Conservation (phyloP, 2,113 vertebrate species). For the Burhinus bistriatus region DNA sequence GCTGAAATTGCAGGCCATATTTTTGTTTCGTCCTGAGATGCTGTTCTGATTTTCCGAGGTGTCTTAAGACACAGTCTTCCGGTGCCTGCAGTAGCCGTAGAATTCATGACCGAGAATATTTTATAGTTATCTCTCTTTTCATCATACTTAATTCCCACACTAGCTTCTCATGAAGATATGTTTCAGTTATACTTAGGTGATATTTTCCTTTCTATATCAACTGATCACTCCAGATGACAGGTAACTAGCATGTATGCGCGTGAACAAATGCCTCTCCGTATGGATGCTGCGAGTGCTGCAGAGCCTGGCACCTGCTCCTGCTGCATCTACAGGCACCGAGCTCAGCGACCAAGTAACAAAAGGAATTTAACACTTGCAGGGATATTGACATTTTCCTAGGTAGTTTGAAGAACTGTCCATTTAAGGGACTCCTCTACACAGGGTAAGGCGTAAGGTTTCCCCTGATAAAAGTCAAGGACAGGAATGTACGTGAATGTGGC, state of each 20-base stretch:
- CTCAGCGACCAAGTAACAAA: not conserved
- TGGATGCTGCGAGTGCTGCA: not conserved
- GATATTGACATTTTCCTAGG: not conserved
- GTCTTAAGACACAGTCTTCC: not conserved
- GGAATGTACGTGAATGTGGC: not conserved
- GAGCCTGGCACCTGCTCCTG: not conserved
- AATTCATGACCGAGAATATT: not conserved
- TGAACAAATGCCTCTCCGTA: not conserved
- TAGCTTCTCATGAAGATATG: not conserved
- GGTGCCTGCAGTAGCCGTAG: not conserved
- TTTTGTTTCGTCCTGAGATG: not conserved
- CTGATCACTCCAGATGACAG: not conserved
- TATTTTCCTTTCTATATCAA: not conserved
- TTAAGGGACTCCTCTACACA: not conserved
- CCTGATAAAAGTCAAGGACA: not conserved
- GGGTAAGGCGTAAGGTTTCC: not conserved
- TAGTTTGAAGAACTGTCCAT: not conserved
- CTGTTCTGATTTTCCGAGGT: not conserved
- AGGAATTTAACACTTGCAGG: not conserved
- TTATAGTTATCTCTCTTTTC: not conserved
- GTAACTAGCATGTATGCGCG: fast-evolving
- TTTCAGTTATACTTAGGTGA: not conserved
- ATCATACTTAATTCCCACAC: not conserved
- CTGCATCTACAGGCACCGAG: not conserved
- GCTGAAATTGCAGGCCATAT: not conserved